phyloP scores from a whole-genome alignment of 1,140 invertebrate species.

The Drosophila subobscura region DNA sequence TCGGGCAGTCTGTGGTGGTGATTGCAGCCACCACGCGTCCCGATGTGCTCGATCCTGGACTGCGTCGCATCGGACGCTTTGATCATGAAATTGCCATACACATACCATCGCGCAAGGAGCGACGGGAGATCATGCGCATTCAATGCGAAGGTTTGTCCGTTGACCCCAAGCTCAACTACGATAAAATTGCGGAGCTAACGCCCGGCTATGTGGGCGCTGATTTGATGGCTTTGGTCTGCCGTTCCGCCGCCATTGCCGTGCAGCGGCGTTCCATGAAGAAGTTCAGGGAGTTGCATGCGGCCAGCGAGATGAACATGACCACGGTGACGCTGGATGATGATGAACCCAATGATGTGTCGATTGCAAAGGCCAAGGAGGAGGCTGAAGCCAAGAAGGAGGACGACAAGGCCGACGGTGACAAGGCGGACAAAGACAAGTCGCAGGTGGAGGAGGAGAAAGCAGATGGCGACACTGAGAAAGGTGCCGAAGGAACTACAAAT shows the following conservation, averaged over 20 bases:
- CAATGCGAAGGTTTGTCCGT: slow-evolving; percentile 89
- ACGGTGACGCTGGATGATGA: slow-evolving; percentile 79
- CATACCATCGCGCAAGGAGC: slow-evolving; percentile 93
- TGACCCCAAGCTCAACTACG: slow-evolving; percentile 88
- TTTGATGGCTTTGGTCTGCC: slow-evolving; percentile 92
- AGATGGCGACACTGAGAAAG: slow-evolving; percentile 27
- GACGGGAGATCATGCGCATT: slow-evolving; percentile 90
- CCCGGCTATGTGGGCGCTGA: slow-evolving; percentile 99
- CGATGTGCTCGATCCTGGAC: slow-evolving; percentile 95
- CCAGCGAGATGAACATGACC: slow-evolving; percentile 70
- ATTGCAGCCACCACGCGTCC: slow-evolving; percentile 98
- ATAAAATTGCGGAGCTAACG: slow-evolving; percentile 91
- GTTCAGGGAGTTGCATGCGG: slow-evolving; percentile 68
- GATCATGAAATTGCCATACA: slow-evolving; percentile 97
- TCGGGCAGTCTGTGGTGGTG: slow-evolving; percentile 90
- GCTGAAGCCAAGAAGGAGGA: slow-evolving; percentile 21
- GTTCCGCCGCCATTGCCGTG: slow-evolving; percentile 94
- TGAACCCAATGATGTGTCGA: slow-evolving; percentile 43
- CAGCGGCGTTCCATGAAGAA: slow-evolving; percentile 84
- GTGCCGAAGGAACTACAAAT: slow-evolving; percentile 32
- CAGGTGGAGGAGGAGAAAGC: background rate
- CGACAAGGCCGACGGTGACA: background rate
- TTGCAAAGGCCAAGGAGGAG: slow-evolving; percentile 3
- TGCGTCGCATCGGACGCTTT: slow-evolving; percentile 95
- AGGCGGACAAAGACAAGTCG: slow-evolving; percentile 2